A percentile compares a stretch with the other conserved stretches of the same genome.
These are phyloP conservation scores for Florisuga fusca DNA, from an alignment of 2,797 vertebrate species.

Conservation along the genomic window DNA sequence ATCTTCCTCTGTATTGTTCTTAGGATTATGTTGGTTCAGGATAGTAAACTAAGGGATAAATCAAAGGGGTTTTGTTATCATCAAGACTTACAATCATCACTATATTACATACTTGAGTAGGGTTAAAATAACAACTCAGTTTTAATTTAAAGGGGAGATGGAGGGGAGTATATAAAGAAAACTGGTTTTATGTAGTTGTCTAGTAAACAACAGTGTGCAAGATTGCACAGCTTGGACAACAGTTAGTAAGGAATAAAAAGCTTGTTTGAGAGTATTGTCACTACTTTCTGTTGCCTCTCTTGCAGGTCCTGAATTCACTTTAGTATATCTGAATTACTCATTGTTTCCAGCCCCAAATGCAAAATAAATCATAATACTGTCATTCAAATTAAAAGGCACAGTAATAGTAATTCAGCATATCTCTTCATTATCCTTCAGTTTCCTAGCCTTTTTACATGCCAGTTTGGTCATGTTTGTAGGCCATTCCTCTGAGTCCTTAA, in stretches of 20 bases:
- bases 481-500: not conserved
- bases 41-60: constrained; percentile 54
- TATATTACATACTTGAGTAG: constrained; percentile 51
- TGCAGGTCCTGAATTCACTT: not conserved
- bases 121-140: constrained; percentile 64
- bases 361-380: not conserved
- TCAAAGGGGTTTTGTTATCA: constrained; percentile 50
- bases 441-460: not conserved
- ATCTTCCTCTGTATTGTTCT: constrained; percentile 41
- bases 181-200: not conserved
- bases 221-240: not conserved
- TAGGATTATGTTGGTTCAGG: constrained; percentile 54
- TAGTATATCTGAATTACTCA: not conserved
- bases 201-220: not conserved
- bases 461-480: not conserved
- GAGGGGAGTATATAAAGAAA: not conserved
- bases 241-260: not conserved
- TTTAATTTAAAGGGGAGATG: constrained; percentile 31
- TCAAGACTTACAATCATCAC: constrained; percentile 25
- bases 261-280: not conserved
- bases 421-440: not conserved
- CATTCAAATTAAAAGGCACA: not conserved
- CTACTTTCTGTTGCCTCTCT: not conserved
- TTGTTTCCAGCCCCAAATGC: not conserved
- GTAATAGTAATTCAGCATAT: not conserved